Base-by-base conservation (phyloP, 2,797 vertebrate genomes). In the Nannoperca australis region DNA sequence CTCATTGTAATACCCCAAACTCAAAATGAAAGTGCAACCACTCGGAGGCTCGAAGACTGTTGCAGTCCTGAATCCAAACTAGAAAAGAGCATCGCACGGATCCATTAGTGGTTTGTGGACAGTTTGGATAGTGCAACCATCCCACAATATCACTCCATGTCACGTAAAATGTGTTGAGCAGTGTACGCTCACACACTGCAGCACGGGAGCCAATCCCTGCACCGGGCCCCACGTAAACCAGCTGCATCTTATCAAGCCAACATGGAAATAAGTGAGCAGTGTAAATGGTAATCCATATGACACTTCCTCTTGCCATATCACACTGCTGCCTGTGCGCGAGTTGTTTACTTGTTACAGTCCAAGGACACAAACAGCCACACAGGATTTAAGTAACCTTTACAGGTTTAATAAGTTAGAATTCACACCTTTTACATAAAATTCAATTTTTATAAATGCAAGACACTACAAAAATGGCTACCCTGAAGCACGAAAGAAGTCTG, bases 241-340 rank as follows among this genome's bases (percentile, higher is more conserved):
- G 63, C 58, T 30, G 18, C 59, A 64, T 10, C 42, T 85, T 76
- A 85, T 83, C 73, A 56, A 22, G 12, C 18, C 36, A 58, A 18
- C 36, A 40, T 91, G 89, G 72, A 92, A 92, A 93, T 91, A 62
- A 30, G 4, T 18, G 36, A 4, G 14, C 27, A 30, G 15, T n/a
- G 24, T 10, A 61, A 55, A 51, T 62, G 13, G 30, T 59, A n/a
- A 27, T 73, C 13, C 17, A 17, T 15, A 9, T 47, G 15, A 45
- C 42, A 71, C 71, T 90, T 92, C 85, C 84, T 91, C 73, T 82
- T 85, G 45, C 49, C 38, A 20, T 60, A 20, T 45, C 8, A 17
- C n/a, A 24, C 17, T 61, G 51, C 15, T 65, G 42, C 22, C n/a
- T 42, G 7, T 13, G 20, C 0, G 0, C 40, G 17, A 71, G 30